Evolutionary conservation across 2,797 vertebrate species (phyloP).

Genomic region (Melanotaenia parkinsoni): DNA sequence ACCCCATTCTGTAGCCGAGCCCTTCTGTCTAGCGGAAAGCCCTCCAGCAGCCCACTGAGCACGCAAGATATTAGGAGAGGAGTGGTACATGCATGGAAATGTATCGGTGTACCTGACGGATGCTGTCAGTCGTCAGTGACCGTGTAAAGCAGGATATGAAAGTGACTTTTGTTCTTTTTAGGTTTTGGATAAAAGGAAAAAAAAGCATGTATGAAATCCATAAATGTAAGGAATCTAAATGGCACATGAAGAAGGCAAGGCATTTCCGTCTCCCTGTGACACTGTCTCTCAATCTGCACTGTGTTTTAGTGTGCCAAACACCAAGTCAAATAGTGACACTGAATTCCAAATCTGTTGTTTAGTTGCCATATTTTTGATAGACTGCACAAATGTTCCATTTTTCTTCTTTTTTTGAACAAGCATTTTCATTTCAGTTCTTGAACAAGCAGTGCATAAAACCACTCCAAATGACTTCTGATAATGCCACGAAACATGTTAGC

Average conservation of each 20-base stretch:
- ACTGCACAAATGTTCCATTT: slow-evolving; percentile 71
- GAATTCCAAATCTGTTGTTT: slow-evolving; percentile 77
- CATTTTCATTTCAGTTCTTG: slow-evolving; percentile 54
- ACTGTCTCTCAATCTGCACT: slow-evolving; percentile 80
- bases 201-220: slow-evolving; percentile 12
- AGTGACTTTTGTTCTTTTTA: slow-evolving; percentile 29
- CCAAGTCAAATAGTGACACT: slow-evolving; percentile 79
- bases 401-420: slow-evolving; percentile 11
- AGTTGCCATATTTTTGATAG: slow-evolving; percentile 72
- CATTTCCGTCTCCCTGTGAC: slow-evolving; percentile 73
- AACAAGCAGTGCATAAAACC: slow-evolving; percentile 36
- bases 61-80: slow-evolving; percentile 61
- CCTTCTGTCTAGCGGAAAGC: slow-evolving; percentile 84
- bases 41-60: slow-evolving; percentile 84
- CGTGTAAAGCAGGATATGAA: slow-evolving; percentile 26
- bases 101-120: slow-evolving; percentile 39
- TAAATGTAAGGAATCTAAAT: slow-evolving; percentile 34
- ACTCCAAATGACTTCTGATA: slow-evolving; percentile 50
- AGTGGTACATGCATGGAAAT: slow-evolving; percentile 39
- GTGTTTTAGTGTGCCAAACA: slow-evolving; percentile 74
- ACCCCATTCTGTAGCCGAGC: slow-evolving; percentile 80
- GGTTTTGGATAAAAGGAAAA: slow-evolving; percentile 36
- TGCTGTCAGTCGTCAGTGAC: slow-evolving; percentile 32
- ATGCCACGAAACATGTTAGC: slow-evolving; percentile 28
- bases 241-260: slow-evolving; percentile 70